Evolutionary conservation across 37 sponge, comb jelly and placozoan genomes (phyloP), one percentile per base, ranked within the genome.

Genomic region (Oopsacas minuta): DNA sequence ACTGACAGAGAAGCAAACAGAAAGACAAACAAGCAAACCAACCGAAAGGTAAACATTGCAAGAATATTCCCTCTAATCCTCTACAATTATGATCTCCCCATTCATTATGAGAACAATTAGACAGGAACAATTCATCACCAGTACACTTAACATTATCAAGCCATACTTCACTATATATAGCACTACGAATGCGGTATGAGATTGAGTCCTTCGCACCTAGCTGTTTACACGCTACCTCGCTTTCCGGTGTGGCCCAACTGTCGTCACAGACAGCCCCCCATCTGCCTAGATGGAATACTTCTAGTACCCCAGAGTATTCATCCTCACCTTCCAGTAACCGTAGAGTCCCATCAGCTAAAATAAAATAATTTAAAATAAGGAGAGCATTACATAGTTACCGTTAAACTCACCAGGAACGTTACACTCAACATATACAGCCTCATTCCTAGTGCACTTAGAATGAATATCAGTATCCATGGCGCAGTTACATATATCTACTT

Each of bases 261-360:
- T 85, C 84, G 51, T 88, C 84, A 85, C 93, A 92, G 25, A 92
- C 85, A 36, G 89, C 85, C n/a, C 90, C 90, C 93, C 93, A 92
- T 23, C 82, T 82, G 36, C 89, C 91, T 35, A 61, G 36, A 36
- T 83, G 85, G 20, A 49, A 35, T 0, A 92, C 85, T 52, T 92
- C 90, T 17, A 92, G 89, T 20, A 84, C 37, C 0, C 93, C 93
- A 37, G 82, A 83, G 51, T 37, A 81, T 1, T 1, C 51, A 0
- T 36, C 85, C 35, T 37, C 52, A 0, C 90, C 1, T 82, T 42
- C 37, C 30, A 23, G 1, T 0, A 0, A 84, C 23, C 81, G 3
- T 37, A 38, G 32, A 0, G 81, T 83, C 38, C 86, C 83, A 82
- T 81, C 23, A 88, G 53, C 49, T 37, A 38, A 15, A 42, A n/a